Base-by-base conservation (phyloP, 2,797 vertebrate species). In the Argentina silus region DNA sequence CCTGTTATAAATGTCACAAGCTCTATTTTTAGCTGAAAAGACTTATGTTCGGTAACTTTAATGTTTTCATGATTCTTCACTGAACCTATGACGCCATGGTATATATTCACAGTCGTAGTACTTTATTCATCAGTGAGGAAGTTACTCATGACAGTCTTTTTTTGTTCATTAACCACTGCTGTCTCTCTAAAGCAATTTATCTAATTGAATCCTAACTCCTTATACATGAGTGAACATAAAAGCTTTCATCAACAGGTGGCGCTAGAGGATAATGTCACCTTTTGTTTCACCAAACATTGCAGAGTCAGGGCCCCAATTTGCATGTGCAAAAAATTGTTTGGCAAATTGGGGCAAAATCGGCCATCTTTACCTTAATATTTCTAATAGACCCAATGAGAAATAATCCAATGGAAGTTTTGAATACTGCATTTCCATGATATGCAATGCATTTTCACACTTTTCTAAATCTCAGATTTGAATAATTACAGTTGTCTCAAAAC, bases 221-320 rank as follows among this genome's bases (percentile, higher is more conserved):
- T 51, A n/a, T 63, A 3, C 17, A 7, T 27, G 12, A 47, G 3
- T 45, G 44, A 48, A 12, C 50, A 17, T 77, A 68, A 65, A 47
- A 7, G n/a, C 79, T 90, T 64, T 57, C 73, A 81, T 87, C 93
- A 93, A 83, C 84, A 94, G 93, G 89, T 93, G 94, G 93, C 87
- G 91, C 92, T 93, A 92, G 89, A 94, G 93, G 91, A 94, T 88
- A 90, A 91, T 70, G 62, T 85, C 73, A 11, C 76, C 55, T 70
- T 78, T 74, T 36, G 60, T 7, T 17, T 27, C 27, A 36, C 1
- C 27, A 36, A 36, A 36, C 27, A 36, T 36, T 36, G 27, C 27
- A 36, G 27, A 36, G 27, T 36, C 27, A 36, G 4, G 27, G 27
- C 27, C 27, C 27, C 27, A 36, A 36, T 36, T 36, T 36, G 27